Evolutionary conservation across 1,140 invertebrate species (phyloP), one percentile per base, ranked within the genome.

Genomic region (Mylabris phalerata): DNA sequence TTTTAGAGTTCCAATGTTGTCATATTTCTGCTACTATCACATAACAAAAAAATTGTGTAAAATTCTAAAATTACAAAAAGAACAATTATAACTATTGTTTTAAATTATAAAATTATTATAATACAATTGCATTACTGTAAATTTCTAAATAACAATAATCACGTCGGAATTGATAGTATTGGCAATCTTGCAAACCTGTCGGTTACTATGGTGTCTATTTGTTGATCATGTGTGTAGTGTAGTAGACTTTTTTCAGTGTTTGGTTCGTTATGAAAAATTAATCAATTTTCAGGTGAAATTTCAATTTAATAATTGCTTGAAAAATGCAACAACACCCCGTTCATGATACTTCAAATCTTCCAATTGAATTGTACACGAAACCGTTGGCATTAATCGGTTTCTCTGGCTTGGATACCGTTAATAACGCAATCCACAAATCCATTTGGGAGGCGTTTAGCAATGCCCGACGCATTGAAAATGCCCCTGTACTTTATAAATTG

Each of bases 401-500:
- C 38, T 86, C 86, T 60, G 94, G 94, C 11, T 77, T 98, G 49
- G 93, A 98, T 72, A 81, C 86, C 7, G 75, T 84, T 5, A 87
- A 86, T 65, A 95, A 96, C 81, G 80, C 89, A 9, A 79, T 92
- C 39, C 94, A 98, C 72, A 88, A 89, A 68, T 80, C 86, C 27
- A 89, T 98, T 70, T 98, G 92, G 93, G 93, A 97, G 72, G 86
- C 89, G 0, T 94, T 98, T 73, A 88, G 81, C 57, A 88, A 86
- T 64, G 91, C 88, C 71, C 79, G 90, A 24, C 81, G 86, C 57
- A 75, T 84, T 2, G 92, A 96, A 68, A 80, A 90, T 63, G 82
- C 88, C n/a, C 82, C 90, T 1, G 83, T 98, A 40, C 83, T 88
- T 59, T 96, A 95, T 73, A 90, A 91, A 73, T 77, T 92, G 51